A percentile compares a stretch with the other conserved stretches of the same genome.
Evolutionary conservation across 2,888 invertebrate genomes (phyloP).

Genomic region (Harpagoxenus sublaevis): DNA sequence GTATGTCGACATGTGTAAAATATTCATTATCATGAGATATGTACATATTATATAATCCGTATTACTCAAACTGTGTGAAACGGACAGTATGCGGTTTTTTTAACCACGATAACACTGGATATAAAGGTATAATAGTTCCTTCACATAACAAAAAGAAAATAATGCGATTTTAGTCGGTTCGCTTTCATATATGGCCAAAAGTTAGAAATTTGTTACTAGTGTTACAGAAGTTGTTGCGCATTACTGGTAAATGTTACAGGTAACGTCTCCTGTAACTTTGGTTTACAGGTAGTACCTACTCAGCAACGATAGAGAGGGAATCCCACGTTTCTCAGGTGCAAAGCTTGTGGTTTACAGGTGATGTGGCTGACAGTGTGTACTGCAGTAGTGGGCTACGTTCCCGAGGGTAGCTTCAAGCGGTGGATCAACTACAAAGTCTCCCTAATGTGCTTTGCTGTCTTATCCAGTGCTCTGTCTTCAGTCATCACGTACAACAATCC

Average conservation of each 20-base stretch:
- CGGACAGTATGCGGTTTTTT: neutral
- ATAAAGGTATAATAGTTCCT: neutral
- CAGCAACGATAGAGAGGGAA: conserved; percentile 69
- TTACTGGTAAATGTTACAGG: conserved; percentile 72
- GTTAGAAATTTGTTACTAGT: conserved; percentile 3
- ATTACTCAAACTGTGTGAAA: neutral
- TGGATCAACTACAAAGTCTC: conserved; percentile 93
- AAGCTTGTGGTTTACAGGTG: conserved; percentile 89
- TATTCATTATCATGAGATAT: neutral
- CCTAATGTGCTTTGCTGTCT: conserved; percentile 96
- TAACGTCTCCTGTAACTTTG: conserved; percentile 75
- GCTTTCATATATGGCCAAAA: neutral
- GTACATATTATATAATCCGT: neutral
- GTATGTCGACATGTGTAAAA: too few species aligned
- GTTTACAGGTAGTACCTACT: conserved; percentile 73
- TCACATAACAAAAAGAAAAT: conserved; percentile 1
- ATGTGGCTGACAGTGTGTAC: conserved; percentile 95
- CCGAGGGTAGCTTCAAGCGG: conserved; percentile 92
- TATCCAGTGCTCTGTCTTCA: conserved; percentile 96
- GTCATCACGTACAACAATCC: conserved; percentile 95
- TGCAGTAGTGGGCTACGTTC: conserved; percentile 94
- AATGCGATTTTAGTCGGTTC: neutral
- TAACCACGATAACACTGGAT: neutral
- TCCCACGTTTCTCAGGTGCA: conserved; percentile 73
- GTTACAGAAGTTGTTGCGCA: conserved; percentile 49